These are phyloP conservation scores for Chelonus formosanus DNA, from an alignment of 2,888 invertebrate genomes.

Conservation along the genomic window DNA sequence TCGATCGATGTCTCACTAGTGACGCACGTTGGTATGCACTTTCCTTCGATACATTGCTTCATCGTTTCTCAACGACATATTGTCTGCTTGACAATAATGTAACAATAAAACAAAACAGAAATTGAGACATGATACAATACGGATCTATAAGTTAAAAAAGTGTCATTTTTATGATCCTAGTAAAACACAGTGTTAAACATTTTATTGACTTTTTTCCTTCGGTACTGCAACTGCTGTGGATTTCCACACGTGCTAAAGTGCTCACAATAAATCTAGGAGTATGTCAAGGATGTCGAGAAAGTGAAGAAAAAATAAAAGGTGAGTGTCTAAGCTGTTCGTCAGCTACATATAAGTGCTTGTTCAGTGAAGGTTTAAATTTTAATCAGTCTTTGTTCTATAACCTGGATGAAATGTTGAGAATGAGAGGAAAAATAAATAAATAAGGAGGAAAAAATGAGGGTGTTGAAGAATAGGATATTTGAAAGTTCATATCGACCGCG, in stretches of 20 bases:
- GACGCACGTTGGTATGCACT: constrained; percentile 13
- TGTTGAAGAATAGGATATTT: constrained; percentile 25
- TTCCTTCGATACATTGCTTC: not conserved
- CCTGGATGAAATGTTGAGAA: no score
- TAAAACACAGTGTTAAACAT: not conserved
- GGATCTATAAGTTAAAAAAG: no score
- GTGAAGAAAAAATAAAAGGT: constrained; percentile 1
- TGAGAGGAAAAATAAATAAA: not conserved
- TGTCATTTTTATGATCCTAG: not conserved
- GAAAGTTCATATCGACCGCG: constrained; percentile 31
- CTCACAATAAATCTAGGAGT: constrained; percentile 18
- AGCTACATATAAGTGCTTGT: not conserved
- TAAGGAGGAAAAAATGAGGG: constrained; percentile 6
- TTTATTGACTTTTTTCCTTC: not conserved
- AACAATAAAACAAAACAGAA: no score
- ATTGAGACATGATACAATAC: no score
- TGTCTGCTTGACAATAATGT: constrained; percentile 3
- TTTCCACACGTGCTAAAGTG: constrained; percentile 11
- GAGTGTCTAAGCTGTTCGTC: not conserved
- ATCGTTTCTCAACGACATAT: constrained; percentile 3
- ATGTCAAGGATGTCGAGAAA: constrained; percentile 25
- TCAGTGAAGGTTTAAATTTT: not conserved
- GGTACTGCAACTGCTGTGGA: not conserved
- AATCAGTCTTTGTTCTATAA: no score
- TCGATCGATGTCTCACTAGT: constrained; percentile 27